Evolutionary conservation across 2,797 vertebrate species (phyloP), one percentile per base, ranked within the genome.

Genomic region (Lepus oiostolus): DNA sequence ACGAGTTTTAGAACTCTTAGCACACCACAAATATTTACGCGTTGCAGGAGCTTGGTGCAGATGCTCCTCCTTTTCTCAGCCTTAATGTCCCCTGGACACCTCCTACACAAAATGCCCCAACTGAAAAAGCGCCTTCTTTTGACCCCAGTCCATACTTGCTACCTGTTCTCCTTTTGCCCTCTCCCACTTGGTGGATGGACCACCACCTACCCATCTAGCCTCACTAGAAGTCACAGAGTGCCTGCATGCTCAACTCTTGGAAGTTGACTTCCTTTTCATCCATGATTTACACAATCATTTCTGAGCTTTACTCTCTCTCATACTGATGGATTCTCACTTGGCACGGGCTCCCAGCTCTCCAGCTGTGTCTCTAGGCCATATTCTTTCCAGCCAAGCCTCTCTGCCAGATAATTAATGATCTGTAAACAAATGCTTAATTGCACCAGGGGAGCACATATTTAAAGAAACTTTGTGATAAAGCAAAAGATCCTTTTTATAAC

Each of bases 341-440:
- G 96, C 96, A 96, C 52, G 77, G 88, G 60, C 75, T 91, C 87
- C 63, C 58, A 93, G 17, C 90, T 92, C 91, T 87, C 95, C 96
- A 97, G 96, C 95, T 96, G 96, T 96, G 95, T 86, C 95, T 95
- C 92, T 90, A 4, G 24, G 95, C 95, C 95, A 91, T 91, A 88
- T 92, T 96, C 83, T 85, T 96, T 91, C 93, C 92, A 97, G 88
- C 92, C 88, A 96, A 91, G 85, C 52, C 85, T 96, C 88, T 93
- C 93, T 96, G 96, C 92, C 96, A 97, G 96, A 94, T 97, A 97
- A 97, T 92, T 96, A 97, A 97, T 96, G 97, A 96, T 92, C 90
- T 95, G 92, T 95, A 97, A 97, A 97, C 95, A 97, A 97, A 94
- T 96, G 92, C 92, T 97, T 97, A 97, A 97, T 97, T 97, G 96